Base-by-base conservation (phyloP, 2,888 invertebrate species). In the Trichopoda pennipes region DNA sequence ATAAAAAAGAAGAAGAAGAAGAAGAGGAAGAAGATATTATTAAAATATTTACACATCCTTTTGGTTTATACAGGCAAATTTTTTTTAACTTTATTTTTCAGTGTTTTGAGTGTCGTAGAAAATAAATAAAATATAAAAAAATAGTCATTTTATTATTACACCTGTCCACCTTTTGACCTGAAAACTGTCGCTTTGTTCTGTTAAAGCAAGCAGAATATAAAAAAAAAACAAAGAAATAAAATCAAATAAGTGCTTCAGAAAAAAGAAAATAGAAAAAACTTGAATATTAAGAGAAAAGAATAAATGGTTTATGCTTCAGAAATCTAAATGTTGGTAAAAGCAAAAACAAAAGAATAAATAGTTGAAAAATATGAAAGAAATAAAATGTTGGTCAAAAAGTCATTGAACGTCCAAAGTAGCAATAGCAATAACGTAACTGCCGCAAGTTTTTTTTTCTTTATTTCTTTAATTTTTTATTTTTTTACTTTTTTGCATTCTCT, bases 331-430 rank as follows among this genome's bases (percentile, higher is more conserved):
- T 82, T 73, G 56, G 56, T 21, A 12, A 56, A 63, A 60, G 42
- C 17, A 42, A 35, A 63, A 60, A 49, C 17, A 42, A 35, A 66
- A 42, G 44, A 42, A 38, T 44, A 68, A 42, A 38, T 42, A 68
- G n/a, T 68, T 19, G 17, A 66, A 49, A 42, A 42, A 7, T 28
- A 61, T 42, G 9, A 49, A 49, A 6, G 17, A 49, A 49, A 76
- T 23, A 61, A 82, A 82, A 82, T 79, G 82, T 79, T 82, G 82
- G 82, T 79, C 82, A 82, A 82, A 79, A 82, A 82, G 82, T 82
- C 82, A 82, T 79, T 82, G 82, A 79, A 82, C 82, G 75, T 79
- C 70, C 58, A 72, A 61, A 78, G 69, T 56, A 19, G 55, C n/a
- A 35, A 21, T 17, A 19, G 60, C 42, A 56, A 23, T 38, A 60